Evolutionary conservation across 1,140 invertebrate species (phyloP).

Genomic region (Magallana gigas): DNA sequence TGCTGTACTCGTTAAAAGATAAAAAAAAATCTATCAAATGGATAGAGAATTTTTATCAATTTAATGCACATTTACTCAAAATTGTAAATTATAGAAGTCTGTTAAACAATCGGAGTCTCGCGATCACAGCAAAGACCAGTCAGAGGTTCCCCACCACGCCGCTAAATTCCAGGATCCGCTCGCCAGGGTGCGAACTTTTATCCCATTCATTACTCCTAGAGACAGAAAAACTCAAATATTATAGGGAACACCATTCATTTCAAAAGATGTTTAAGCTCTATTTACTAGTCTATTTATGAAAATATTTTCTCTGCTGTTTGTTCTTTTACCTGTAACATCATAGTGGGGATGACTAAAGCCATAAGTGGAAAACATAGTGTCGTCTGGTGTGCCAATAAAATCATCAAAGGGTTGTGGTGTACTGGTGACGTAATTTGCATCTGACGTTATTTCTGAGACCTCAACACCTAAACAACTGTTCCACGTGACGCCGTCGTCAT

Average conservation of each 20-base stretch:
- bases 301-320: too few relatives aligned
- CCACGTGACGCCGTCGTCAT: constrained; percentile 44
- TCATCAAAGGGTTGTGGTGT: constrained; percentile 37
- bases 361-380: constrained; percentile 1
- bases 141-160: constrained; percentile 15
- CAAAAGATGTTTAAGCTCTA: too few relatives aligned
- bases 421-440: neutral
- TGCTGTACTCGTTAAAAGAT: too few relatives aligned
- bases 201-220: constrained; percentile 24
- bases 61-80: too few relatives aligned
- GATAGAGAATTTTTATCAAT: too few relatives aligned
- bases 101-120: too few relatives aligned
- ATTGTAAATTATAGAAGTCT: too few relatives aligned
- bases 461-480: constrained; percentile 11
- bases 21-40: too few relatives aligned
- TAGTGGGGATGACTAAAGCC: constrained; percentile 28
- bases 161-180: neutral
- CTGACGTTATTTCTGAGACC: constrained; percentile 1
- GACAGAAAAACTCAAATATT: neutral
- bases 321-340: neutral
- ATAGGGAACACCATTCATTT: too few relatives aligned
- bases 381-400: neutral
- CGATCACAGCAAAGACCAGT: constrained; percentile 1
- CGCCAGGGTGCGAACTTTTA: neutral
- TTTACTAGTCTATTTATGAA: too few relatives aligned